Evolutionary conservation across 37 sponge, comb jelly and placozoan species (phyloP), one percentile per base, ranked within the genome.

Genomic region (Cladorhizidae sp.): DNA sequence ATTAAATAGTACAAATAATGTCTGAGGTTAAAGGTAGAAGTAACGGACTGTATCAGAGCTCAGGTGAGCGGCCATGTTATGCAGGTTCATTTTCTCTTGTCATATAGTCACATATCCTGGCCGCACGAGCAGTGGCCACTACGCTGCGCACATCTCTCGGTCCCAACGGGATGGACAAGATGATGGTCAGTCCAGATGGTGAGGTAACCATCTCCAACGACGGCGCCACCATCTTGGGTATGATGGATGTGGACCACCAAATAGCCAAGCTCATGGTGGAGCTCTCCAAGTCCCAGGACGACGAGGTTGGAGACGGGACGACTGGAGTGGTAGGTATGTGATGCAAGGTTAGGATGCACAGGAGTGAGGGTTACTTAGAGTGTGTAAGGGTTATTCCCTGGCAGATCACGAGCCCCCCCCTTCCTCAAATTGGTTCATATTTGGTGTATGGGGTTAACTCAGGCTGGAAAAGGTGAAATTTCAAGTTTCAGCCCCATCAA

Each of bases 231-330:
- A 98, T 98, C 42, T 76, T 98, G 83, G 79, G 78, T 25, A 88
- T 84, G 85, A 98, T 98, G 99, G 96, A 95, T 67, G 79, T 98
- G 65, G 92, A 95, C n/a, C 99, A 98, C 40, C 92, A 98, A 85
- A 95, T 98, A 64, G 99, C 96, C 33, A 95, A 93, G 51, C 88
- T 98, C 45, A 80, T 98, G 92, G 99, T 98, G 40, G 96, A 98
- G 79, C 86, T 98, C 35, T 93, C 96, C 37, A 93, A 95, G 72
- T 86, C 90, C 0, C 99, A 98, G 59, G 99, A 98, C 72, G 99
- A 98, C 55, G 99, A 98, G 83, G 95, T 98, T 29, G 99, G 99
- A 35, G 99, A 98, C 89, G 99, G 99, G 5, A 98, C 99, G 0
- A 98, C 99, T 31, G 96, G 96, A 23, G 99, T 98, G 22, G 99